Base-by-base conservation (phyloP, 1,140 invertebrate species). In the Hetaerina americana region DNA sequence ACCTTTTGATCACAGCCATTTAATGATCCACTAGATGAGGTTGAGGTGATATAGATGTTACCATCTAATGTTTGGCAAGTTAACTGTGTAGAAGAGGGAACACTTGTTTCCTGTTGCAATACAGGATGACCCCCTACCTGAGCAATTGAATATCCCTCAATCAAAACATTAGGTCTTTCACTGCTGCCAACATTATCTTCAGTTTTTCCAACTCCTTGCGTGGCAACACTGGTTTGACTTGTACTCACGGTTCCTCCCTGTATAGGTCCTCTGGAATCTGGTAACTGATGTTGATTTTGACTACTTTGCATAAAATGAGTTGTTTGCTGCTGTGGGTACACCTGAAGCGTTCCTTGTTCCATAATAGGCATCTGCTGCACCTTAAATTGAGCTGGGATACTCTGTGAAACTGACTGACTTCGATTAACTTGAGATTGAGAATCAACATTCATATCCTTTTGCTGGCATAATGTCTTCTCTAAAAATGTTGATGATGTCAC, bases 201-300 rank as follows among this genome's bases (percentile, higher is more conserved):
- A 12, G 40, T 57, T n/a, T n/a, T 57, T 57, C 40, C 40, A 5
- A 57, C 40, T 57, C 40, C 40, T 3, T 57, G 40, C 22, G 40
- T 57, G 1, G 40, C 22, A 57, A 57, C 15, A 5, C 15, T 12
- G 10, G 40, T 57, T 15, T 68, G 67, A 78, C 89, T 90, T 0
- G 90, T 91, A 75, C 88, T 90, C 5, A 91, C 87, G 8, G 89
- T 86, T 0, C 88, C 89, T 18, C 89, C 89, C 80, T 91, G 89
- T 73, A 91, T 90, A 0, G 89, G 90, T 73, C 87, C 82, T 15
- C 73, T 66, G 27, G 85, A 84, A 77, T 90, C 84, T 57, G 83
- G 77, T 24, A 68, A 25, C 2, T 68, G 66, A 2, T 26, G 24
- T 3, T 27, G 22, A 2, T 26, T 10, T 3, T 27, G 22, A 57